Evolutionary conservation across 2,888 invertebrate species (phyloP).

Genomic region (Epinotia brunnichana): DNA sequence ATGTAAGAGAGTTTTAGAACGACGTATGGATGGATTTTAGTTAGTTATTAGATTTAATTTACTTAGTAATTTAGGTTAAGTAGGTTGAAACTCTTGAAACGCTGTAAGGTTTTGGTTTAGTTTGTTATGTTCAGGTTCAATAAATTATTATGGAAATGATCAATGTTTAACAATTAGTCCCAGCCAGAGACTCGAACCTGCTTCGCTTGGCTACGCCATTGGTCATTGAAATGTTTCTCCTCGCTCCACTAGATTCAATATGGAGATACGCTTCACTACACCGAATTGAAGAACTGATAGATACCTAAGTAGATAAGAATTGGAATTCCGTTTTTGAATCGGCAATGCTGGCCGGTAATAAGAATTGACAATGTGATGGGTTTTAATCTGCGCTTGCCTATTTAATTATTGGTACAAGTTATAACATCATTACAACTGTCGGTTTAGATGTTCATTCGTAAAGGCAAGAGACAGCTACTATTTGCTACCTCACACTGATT

Average conservation of each 20-base stretch:
- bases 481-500: no score
- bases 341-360: constrained; percentile 27
- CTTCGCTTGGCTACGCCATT: constrained; percentile 33
- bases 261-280: constrained; percentile 42
- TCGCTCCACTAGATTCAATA: constrained; percentile 39
- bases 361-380: constrained; percentile 37
- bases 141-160: no score
- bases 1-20: no score
- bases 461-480: no score
- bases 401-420: constrained; percentile 2
- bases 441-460: neutral
- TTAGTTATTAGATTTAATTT: no score
- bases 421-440: neutral
- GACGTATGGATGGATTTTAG: no score
- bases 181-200: constrained; percentile 26
- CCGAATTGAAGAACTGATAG: constrained; percentile 41
- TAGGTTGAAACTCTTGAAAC: no score
- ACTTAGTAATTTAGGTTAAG: no score
- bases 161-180: neutral
- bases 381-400: constrained; percentile 7
- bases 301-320: constrained; percentile 42
- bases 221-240: constrained; percentile 38
- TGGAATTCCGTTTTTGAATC: constrained; percentile 34
- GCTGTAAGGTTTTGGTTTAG: no score
- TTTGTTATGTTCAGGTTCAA: no score